phyloP scores from a whole-genome alignment of 2,888 invertebrate species.

The Athalia cordata region DNA sequence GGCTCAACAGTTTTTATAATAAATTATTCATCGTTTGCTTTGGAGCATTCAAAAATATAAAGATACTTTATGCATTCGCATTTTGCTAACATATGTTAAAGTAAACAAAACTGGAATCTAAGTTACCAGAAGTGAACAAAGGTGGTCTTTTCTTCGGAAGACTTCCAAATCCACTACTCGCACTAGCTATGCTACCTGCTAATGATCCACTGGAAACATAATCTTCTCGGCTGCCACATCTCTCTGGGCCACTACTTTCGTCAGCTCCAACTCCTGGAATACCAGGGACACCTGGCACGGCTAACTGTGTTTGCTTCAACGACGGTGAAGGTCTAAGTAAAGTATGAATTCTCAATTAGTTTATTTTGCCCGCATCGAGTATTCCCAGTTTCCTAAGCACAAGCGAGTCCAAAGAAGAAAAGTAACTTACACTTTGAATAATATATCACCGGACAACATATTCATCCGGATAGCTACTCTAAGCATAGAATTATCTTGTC shows the following conservation, averaged over 20 bases:
- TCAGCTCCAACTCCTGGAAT: conserved; percentile 64
- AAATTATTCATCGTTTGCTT: background rate
- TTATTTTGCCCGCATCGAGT: background rate
- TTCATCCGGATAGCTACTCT: conserved; percentile 93
- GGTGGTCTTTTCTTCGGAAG: conserved; percentile 85
- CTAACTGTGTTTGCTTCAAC: conserved; percentile 77
- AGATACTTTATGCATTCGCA: background rate
- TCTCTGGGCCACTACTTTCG: conserved; percentile 64
- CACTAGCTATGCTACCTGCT: conserved; percentile 81
- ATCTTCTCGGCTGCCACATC: conserved; percentile 74
- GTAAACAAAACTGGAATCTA: conserved; percentile 32
- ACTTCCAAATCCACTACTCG: conserved; percentile 91
- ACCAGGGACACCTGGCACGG: conserved; percentile 70
- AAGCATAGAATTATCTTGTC: conserved; percentile 98
- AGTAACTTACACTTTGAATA: conserved; percentile 96
- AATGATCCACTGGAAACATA: conserved; percentile 78
- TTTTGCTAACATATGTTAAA: background rate
- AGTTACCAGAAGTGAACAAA: conserved; percentile 75
- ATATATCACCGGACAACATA: conserved; percentile 96
- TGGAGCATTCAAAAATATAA: background rate
- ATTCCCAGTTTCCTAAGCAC: conserved; percentile 5
- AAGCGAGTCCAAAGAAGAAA: conserved; percentile 14
- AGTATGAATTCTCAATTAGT: background rate
- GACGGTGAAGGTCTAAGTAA: conserved; percentile 79
- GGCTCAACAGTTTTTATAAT: background rate